A percentile compares a stretch with the other conserved stretches of the same genome.
phyloP scores from a whole-genome alignment of 2,797 vertebrate species.

The Scomberomorus guttatus region DNA sequence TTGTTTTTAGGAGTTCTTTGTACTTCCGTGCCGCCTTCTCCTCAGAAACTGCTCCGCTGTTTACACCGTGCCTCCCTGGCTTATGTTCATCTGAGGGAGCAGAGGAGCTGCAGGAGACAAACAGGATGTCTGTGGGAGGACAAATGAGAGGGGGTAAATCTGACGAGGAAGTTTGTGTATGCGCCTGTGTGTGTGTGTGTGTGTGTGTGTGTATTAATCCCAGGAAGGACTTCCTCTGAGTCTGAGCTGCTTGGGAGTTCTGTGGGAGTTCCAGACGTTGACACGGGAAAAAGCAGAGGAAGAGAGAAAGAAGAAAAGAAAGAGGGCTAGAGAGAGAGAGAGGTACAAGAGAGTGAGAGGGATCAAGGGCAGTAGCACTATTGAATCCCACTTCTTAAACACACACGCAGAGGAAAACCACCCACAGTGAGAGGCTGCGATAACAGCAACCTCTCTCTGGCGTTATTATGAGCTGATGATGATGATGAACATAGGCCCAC shows the following conservation, averaged over 20 bases:
- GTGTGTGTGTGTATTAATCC: constrained; percentile 72
- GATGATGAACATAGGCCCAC: constrained; percentile 61
- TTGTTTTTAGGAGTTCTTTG: constrained; percentile 48
- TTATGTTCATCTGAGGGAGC: constrained; percentile 73
- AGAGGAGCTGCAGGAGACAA: constrained; percentile 74
- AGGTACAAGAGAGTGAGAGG: constrained; percentile 62
- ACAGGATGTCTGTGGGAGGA: constrained; percentile 86
- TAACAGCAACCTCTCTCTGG: constrained; percentile 49
- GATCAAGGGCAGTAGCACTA: constrained; percentile 70
- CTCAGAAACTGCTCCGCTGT: constrained; percentile 63
- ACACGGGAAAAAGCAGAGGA: constrained; percentile 64
- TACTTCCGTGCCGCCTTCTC: constrained; percentile 50
- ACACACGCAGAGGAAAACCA: constrained; percentile 64
- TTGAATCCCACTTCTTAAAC: constrained; percentile 63
- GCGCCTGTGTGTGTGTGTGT: constrained; percentile 30
- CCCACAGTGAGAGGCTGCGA: constrained; percentile 72
- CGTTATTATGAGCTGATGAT: constrained; percentile 69
- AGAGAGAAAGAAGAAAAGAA: constrained; percentile 51
- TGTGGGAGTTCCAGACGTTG: constrained; percentile 80
- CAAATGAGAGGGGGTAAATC: constrained; percentile 77
- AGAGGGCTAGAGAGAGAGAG: constrained; percentile 22
- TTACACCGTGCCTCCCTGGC: constrained; percentile 69
- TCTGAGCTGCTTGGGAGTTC: constrained; percentile 80
- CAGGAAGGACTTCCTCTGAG: constrained; percentile 84
- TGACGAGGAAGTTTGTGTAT: constrained; percentile 76